Conservation (phyloP, 2,888 invertebrate genomes). For the Diaprepes abbreviatus region DNA sequence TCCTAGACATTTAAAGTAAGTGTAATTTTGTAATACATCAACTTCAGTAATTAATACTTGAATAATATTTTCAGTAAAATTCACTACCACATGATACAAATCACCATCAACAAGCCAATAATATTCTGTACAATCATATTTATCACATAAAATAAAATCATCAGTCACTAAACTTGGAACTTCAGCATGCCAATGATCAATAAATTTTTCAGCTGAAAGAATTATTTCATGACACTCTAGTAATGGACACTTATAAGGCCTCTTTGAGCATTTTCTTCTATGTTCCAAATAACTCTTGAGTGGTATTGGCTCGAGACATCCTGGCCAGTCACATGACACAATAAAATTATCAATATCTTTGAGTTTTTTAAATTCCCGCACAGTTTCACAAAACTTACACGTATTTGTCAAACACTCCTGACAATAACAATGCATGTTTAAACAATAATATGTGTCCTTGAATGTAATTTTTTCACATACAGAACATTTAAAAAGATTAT, state of each 20-base stretch:
- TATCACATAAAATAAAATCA: too few relatives aligned
- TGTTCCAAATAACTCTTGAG: neutral
- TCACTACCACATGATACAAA: neutral
- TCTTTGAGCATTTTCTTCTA: neutral
- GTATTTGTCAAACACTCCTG: neutral
- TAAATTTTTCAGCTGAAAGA: neutral
- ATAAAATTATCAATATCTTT: neutral
- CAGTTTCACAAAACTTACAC: neutral
- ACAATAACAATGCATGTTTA: neutral
- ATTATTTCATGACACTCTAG: neutral
- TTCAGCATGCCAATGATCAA: neutral
- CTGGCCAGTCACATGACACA: neutral
- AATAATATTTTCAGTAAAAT: neutral
- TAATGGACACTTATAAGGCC: slow-evolving; percentile 6
- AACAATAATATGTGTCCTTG: neutral
- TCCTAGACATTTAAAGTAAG: too few relatives aligned
- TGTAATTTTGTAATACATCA: too few relatives aligned
- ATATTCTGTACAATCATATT: neutral
- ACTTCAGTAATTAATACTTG: too few relatives aligned
- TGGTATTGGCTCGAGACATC: neutral
- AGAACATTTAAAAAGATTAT: slow-evolving; percentile 2
- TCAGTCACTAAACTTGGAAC: neutral
- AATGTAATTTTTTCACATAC: neutral
- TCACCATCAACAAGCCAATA: slow-evolving; percentile 1
- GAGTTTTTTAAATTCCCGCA: neutral